These are phyloP conservation scores for Epizoanthus ramosus DNA, from an alignment of 92 coral and sea anemone genomes.

Conservation along the genomic window DNA sequence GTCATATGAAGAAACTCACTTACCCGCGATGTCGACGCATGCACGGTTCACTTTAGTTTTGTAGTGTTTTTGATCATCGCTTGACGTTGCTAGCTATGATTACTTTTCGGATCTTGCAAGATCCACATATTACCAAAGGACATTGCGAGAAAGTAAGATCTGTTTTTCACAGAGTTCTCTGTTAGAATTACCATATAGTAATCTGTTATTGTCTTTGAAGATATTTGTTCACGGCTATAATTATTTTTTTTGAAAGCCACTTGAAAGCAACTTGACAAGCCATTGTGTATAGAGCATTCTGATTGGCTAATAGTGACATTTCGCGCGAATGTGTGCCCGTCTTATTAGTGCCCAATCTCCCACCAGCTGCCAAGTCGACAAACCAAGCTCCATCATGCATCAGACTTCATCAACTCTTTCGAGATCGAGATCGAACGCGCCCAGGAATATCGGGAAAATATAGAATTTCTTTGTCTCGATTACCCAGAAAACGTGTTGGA, in stretches of 20 bases:
- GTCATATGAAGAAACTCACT: too few species aligned
- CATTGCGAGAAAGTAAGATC: not conserved
- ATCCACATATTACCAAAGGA: constrained; percentile 12
- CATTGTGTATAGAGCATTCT: constrained; percentile 49
- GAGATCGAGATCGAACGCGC: constrained; percentile 30
- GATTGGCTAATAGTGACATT: constrained; percentile 64
- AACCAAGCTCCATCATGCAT: constrained; percentile 23
- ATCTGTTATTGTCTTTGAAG: too few species aligned
- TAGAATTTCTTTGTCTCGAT: constrained; percentile 12
- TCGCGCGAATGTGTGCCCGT: constrained; percentile 18
- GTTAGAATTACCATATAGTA: too few species aligned
- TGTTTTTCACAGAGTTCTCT: not conserved
- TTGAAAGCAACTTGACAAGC: constrained; percentile 53
- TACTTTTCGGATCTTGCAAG: not conserved
- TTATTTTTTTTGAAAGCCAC: constrained; percentile 18
- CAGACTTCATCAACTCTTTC: constrained; percentile 12
- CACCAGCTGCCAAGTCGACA: constrained; percentile 43
- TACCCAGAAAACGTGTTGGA: constrained; percentile 4
- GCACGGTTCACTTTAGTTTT: not conserved
- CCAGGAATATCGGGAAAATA: constrained; percentile 24
- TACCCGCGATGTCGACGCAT: not conserved
- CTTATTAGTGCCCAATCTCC: constrained; percentile 39
- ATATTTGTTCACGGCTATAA: not conserved
- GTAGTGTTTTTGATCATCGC: not conserved
- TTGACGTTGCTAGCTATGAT: not conserved